A percentile compares a stretch with the other conserved stretches of the same genome.
phyloP scores from a whole-genome alignment of 2,888 invertebrate species.

The Schrankia costaestrigalis region DNA sequence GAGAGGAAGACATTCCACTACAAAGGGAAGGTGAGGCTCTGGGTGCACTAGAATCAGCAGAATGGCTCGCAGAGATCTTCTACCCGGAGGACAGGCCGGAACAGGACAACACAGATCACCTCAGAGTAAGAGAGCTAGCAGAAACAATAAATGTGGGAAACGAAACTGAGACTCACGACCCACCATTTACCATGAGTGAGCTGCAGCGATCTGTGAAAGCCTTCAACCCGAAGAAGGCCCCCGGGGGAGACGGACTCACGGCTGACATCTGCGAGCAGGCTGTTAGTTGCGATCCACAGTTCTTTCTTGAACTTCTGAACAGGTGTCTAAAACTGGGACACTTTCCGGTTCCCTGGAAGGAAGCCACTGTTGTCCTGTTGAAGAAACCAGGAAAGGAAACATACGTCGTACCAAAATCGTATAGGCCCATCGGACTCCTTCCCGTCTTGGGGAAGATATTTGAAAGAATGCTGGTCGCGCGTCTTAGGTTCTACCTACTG shows the following conservation, averaged over 20 bases:
- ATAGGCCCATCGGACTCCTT: slow-evolving; percentile 1
- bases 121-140: background rate
- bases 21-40: background rate
- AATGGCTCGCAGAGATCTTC: slow-evolving; percentile 4
- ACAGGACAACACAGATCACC: background rate
- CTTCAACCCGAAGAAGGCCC: background rate
- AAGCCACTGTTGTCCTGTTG: background rate
- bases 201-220: background rate
- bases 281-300: background rate
- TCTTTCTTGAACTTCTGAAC: background rate
- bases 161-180: background rate
- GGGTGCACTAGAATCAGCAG: slow-evolving; percentile 7
- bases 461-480: background rate
- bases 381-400: background rate
- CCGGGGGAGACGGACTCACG: background rate
- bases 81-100: background rate
- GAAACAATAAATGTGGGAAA: background rate
- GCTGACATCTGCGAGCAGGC: background rate
- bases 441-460: slow-evolving; percentile 3
- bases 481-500: background rate
- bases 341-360: background rate
- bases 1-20: slow-evolving; percentile 1
- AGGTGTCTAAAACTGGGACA: background rate
- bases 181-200: background rate
- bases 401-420: background rate